Evolutionary conservation across 2,888 invertebrate species (phyloP).

Genomic region (Papilio demoleus): DNA sequence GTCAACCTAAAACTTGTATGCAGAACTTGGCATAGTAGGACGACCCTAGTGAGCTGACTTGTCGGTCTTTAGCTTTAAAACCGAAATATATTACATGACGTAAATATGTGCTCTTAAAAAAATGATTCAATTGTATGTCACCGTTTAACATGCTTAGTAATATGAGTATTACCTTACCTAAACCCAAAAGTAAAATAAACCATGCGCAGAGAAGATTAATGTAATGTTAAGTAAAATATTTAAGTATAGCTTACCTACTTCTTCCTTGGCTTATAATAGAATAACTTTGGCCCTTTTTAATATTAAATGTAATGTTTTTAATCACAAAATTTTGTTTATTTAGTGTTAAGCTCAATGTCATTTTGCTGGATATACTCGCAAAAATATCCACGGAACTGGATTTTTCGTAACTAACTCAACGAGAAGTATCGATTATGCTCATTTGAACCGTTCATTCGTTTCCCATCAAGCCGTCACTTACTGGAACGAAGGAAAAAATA

Average conservation of each 20-base stretch:
- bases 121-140: too few species aligned
- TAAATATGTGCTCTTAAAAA: too few species aligned
- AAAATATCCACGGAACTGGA: constrained; percentile 15
- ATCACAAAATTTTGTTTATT: neutral
- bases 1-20: too few species aligned
- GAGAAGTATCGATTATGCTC: constrained; percentile 41
- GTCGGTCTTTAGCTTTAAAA: too few species aligned
- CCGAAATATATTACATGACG: too few species aligned
- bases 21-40: too few species aligned
- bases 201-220: constrained; percentile 29
- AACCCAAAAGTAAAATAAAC: constrained; percentile 43
- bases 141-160: neutral
- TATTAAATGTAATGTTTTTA: neutral
- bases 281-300: constrained; percentile 1
- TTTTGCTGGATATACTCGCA: neutral
- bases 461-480: constrained; percentile 67
- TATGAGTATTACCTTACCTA: constrained; percentile 25
- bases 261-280: constrained; percentile 26
- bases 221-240: constrained; percentile 33
- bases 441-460: constrained; percentile 62
- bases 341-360: neutral
- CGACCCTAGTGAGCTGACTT: too few species aligned
- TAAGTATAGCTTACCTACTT: constrained; percentile 39
- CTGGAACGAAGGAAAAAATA: constrained; percentile 62
- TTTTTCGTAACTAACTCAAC: constrained; percentile 35